Evolutionary conservation across 2,888 invertebrate species (phyloP).

Genomic region (Ferdinandea cuprea): DNA sequence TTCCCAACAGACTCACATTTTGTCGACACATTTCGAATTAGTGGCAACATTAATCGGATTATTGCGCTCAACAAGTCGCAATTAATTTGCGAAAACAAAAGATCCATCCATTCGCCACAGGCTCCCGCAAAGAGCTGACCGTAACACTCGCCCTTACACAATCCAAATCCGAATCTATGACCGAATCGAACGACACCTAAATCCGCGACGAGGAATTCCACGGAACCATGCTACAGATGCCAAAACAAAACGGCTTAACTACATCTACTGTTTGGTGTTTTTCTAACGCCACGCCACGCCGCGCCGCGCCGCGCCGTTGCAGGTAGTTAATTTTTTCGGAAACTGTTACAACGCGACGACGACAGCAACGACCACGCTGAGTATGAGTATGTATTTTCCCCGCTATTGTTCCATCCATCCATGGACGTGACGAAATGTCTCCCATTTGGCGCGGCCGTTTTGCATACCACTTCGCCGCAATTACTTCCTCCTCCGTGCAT

Average conservation of each 20-base stretch:
- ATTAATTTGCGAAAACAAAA: slow-evolving; percentile 41
- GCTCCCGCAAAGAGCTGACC: slow-evolving; percentile 18
- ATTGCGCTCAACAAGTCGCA: slow-evolving; percentile 18
- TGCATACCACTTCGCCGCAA: slow-evolving; percentile 55
- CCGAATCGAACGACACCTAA: slow-evolving; percentile 18
- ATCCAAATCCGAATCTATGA: slow-evolving; percentile 16
- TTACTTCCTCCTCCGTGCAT: slow-evolving; percentile 64
- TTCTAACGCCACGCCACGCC: too few species aligned
- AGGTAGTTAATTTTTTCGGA: slow-evolving; percentile 66
- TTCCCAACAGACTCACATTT: not conserved
- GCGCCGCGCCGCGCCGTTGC: too few species aligned
- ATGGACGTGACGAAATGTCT: slow-evolving; percentile 70
- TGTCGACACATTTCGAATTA: not conserved
- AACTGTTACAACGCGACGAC: slow-evolving; percentile 55
- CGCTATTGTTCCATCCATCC: slow-evolving; percentile 45
- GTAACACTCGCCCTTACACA: slow-evolving; percentile 55
- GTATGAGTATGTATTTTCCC: slow-evolving; percentile 30
- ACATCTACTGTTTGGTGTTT: slow-evolving; percentile 4
- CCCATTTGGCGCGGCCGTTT: slow-evolving; percentile 44
- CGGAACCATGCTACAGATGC: slow-evolving; percentile 36
- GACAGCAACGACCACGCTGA: slow-evolving; percentile 30
- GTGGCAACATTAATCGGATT: slow-evolving; percentile 8
- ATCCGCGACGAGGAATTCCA: slow-evolving; percentile 23
- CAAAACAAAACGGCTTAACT: slow-evolving; percentile 30
- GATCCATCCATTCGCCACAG: not conserved